Evolutionary conservation across 2,113 vertebrate genomes (phyloP).

Genomic region (Notothenia rossii): DNA sequence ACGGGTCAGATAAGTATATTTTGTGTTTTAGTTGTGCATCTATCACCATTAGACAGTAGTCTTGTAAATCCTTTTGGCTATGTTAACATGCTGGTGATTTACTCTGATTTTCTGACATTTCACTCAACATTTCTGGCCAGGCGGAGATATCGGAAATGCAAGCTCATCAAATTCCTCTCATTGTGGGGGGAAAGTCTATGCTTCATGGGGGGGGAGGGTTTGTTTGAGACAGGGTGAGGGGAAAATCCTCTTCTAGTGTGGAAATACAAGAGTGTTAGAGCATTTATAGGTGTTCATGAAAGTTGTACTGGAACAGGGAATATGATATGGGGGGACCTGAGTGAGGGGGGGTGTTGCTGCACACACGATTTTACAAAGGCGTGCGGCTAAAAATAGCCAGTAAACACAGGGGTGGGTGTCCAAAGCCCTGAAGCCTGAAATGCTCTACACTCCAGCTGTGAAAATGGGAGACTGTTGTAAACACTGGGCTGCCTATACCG

Average conservation of each 20-base stretch:
- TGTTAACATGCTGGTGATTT: conserved; percentile 16
- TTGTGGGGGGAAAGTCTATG: conserved; percentile 68
- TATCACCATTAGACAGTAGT: not conserved
- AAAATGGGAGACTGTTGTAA: conserved; percentile 46
- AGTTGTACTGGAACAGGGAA: conserved; percentile 22
- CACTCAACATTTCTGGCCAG: conserved; percentile 50
- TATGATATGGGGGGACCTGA: conserved; percentile 40
- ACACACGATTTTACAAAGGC: conserved; percentile 58
- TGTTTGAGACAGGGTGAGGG: conserved; percentile 47
- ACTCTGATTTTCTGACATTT: conserved; percentile 45
- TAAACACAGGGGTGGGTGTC: conserved; percentile 57
- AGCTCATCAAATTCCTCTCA: conserved; percentile 80
- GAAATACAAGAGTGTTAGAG: conserved; percentile 33
- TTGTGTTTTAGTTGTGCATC: not conserved
- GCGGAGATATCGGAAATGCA: conserved; percentile 62
- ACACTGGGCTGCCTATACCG: not conserved
- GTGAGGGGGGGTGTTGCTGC: conserved; percentile 23
- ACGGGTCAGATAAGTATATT: not conserved
- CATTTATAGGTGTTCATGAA: conserved; percentile 29
- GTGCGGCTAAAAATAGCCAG: conserved; percentile 73
- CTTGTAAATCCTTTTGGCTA: not conserved
- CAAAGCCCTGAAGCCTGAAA: conserved; percentile 24
- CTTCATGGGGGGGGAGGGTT: conserved; percentile 31
- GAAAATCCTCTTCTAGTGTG: conserved; percentile 1
- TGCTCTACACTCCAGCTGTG: conserved; percentile 48